Conservation (phyloP, 2,113 vertebrate species). For the Melanerpes formicivorus region DNA sequence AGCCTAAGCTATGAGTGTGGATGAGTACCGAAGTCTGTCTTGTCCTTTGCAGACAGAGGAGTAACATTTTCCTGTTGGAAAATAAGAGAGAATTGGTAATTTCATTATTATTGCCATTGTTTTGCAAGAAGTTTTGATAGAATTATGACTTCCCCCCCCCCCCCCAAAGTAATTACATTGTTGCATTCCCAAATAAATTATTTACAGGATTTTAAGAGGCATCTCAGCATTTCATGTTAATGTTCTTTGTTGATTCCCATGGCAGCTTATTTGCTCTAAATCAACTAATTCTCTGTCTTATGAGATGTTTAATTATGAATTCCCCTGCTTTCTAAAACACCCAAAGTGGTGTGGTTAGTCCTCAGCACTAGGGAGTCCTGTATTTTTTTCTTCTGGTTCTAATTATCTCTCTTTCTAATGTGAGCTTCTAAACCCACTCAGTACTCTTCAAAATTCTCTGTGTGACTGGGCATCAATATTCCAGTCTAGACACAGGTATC, state of each 20-base stretch:
- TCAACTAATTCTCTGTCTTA: background rate
- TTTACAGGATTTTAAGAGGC: background rate
- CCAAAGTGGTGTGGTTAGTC: background rate
- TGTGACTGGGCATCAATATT: background rate
- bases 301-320: constrained; percentile 6
- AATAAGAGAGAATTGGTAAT: background rate
- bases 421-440: background rate
- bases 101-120: background rate
- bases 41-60: background rate
- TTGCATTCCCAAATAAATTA: background rate
- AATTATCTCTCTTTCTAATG: background rate
- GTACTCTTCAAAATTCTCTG: background rate
- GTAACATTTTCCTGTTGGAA: background rate
- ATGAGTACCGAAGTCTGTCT: background rate
- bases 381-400: background rate
- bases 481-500: fast-evolving
- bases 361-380: background rate
- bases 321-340: background rate
- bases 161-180: background rate
- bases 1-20: background rate
- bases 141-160: background rate
- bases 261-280: background rate
- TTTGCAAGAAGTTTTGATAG: background rate
- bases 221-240: background rate
- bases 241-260: constrained; percentile 11